Percentiles rank a stretch among this genome's conserved stretches.
Evolutionary conservation across 2,888 invertebrate species (phyloP).

Genomic region (Brenthis hecate): DNA sequence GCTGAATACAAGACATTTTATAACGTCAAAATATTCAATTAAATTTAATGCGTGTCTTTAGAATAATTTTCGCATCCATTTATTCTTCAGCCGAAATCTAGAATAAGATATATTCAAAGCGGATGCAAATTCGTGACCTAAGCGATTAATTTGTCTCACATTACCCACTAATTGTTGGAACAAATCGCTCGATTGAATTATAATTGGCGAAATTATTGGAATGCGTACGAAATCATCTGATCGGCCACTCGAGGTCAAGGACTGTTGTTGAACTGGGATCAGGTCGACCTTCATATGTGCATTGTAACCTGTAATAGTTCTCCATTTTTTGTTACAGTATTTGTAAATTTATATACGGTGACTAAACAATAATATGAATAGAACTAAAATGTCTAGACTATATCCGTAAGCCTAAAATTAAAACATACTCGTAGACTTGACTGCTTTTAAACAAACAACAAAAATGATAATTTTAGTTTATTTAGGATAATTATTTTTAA

Average conservation of each 20-base stretch:
- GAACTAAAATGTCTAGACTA: not conserved
- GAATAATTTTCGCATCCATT: not conserved
- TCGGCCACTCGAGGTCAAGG: constrained; percentile 31
- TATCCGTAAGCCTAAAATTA: not conserved
- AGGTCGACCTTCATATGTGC: not conserved
- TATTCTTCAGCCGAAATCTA: not conserved
- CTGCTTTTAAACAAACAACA: not conserved
- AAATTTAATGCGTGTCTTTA: too few species aligned
- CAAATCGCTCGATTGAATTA: constrained; percentile 39
- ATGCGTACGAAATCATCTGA: constrained; percentile 33
- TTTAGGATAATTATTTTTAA: too few species aligned
- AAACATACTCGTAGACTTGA: not conserved
- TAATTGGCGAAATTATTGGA: constrained; percentile 37
- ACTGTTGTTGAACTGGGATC: constrained; percentile 27
- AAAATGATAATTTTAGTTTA: not conserved
- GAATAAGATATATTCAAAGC: constrained; percentile 19
- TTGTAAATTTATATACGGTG: too few species aligned
- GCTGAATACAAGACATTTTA: too few species aligned
- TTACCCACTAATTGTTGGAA: constrained; percentile 35
- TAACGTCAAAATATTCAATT: too few species aligned
- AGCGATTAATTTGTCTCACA: constrained; percentile 39
- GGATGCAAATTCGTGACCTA: constrained; percentile 36
- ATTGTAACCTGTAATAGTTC: not conserved
- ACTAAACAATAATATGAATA: too few species aligned
- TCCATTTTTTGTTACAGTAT: not conserved